Evolutionary conservation across 2,113 vertebrate species (phyloP).

Genomic region (Lutjanus erythropterus): DNA sequence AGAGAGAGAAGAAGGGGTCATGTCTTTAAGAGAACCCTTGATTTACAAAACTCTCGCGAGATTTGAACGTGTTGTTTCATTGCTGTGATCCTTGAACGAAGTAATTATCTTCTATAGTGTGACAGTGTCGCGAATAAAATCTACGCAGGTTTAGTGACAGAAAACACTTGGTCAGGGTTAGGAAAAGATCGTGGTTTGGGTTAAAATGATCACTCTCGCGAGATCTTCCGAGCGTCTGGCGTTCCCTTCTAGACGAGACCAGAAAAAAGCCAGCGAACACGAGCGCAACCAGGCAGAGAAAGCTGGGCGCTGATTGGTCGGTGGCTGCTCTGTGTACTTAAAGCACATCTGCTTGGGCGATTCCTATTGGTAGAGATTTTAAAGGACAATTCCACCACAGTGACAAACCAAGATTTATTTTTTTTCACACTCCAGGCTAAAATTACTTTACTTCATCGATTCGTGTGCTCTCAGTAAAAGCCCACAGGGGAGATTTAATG

Average conservation of each 20-base stretch:
- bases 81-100: no score
- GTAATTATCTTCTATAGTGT: no score
- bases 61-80: no score
- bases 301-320: constrained; percentile 68
- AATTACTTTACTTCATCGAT: constrained; percentile 76
- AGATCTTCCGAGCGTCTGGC: no score
- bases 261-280: not conserved
- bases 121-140: no score
- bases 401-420: not conserved
- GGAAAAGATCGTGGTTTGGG: no score
- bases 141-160: no score
- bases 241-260: no score
- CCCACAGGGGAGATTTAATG: constrained; percentile 67
- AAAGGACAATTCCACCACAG: constrained; percentile 56
- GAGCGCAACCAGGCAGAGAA: constrained; percentile 20
- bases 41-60: no score
- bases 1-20: not conserved
- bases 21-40: no score
- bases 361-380: constrained; percentile 66
- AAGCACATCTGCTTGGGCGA: constrained; percentile 39
- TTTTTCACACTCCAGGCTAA: constrained; percentile 26
- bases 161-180: no score
- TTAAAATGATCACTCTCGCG: no score
- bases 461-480: constrained; percentile 56
- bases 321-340: not conserved